Evolutionary conservation across 2,797 vertebrate species (phyloP).

Genomic region (Platyrinchus mystaceus): DNA sequence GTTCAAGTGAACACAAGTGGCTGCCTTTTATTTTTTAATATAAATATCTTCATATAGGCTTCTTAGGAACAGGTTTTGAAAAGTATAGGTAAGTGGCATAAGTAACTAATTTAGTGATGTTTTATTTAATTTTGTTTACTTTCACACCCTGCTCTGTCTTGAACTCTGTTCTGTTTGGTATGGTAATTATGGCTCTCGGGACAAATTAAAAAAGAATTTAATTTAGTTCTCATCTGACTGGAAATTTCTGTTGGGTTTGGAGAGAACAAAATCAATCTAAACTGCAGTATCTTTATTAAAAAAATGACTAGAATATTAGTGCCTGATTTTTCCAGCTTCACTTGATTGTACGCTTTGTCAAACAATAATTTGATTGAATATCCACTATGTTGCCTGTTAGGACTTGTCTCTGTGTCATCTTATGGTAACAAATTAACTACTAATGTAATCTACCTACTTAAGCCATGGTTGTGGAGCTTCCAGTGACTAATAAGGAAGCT

Average conservation of each 20-base stretch:
- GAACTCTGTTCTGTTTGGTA: not conserved
- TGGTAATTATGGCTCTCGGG: not conserved
- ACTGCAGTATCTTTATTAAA: not conserved
- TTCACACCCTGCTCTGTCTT: not conserved
- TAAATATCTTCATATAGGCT: not conserved
- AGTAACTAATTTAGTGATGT: not conserved
- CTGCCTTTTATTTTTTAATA: not conserved
- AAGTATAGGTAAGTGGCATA: too few species aligned
- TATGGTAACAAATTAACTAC: not conserved
- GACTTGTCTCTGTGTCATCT: not conserved
- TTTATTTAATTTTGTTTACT: not conserved
- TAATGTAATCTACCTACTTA: not conserved
- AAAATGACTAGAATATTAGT: not conserved
- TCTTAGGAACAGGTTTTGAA: not conserved
- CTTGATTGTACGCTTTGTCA: not conserved
- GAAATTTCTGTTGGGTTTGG: not conserved
- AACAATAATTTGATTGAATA: not conserved
- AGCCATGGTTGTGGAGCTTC: too few species aligned
- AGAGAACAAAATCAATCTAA: not conserved
- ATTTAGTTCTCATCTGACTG: not conserved
- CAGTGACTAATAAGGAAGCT: not conserved
- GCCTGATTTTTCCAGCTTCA: not conserved
- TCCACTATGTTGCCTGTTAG: rapidly evolving
- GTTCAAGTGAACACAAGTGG: rapidly evolving
- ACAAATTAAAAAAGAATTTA: not conserved